Percentiles rank a stretch among this genome's conserved stretches.
These are phyloP conservation scores for Luperina nickerlii DNA, from an alignment of 2,888 invertebrate species.

Conservation along the genomic window DNA sequence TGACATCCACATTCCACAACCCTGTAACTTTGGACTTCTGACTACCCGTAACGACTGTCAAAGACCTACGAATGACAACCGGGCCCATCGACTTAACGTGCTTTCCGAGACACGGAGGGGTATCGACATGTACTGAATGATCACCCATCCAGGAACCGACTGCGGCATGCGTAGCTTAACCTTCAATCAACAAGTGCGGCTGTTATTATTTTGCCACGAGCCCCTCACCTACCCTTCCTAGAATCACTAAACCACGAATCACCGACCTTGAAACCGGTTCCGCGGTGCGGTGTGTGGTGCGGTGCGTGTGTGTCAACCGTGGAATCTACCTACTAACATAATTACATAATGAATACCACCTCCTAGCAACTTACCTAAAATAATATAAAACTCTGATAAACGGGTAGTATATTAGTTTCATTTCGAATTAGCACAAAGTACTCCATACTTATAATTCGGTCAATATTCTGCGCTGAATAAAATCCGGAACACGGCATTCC, in stretches of 20 bases:
- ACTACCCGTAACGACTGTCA: too few relatives aligned
- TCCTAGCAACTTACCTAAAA: neutral
- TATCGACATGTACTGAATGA: neutral
- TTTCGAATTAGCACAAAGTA: neutral
- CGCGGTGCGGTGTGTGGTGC: too few relatives aligned
- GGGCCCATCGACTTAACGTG: too few relatives aligned
- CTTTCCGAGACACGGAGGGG: neutral
- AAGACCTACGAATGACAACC: too few relatives aligned
- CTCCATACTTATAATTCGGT: neutral
- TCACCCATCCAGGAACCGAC: neutral
- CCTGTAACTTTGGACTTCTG: too few relatives aligned
- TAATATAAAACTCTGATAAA: neutral
- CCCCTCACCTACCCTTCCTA: neutral
- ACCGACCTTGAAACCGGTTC: too few relatives aligned
- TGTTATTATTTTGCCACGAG: too few relatives aligned
- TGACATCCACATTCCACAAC: too few relatives aligned
- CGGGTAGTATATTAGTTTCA: neutral
- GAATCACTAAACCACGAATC: too few relatives aligned
- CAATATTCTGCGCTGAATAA: slow-evolving; percentile 11
- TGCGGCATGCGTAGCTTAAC: too few relatives aligned
- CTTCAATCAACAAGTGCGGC: neutral
- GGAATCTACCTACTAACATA: neutral
- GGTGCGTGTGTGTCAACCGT: too few relatives aligned
- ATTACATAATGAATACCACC: neutral
- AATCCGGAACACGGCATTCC: slow-evolving; percentile 8